Evolutionary conservation across 2,797 vertebrate species (phyloP).

Genomic region (Aulostomus chinensis): DNA sequence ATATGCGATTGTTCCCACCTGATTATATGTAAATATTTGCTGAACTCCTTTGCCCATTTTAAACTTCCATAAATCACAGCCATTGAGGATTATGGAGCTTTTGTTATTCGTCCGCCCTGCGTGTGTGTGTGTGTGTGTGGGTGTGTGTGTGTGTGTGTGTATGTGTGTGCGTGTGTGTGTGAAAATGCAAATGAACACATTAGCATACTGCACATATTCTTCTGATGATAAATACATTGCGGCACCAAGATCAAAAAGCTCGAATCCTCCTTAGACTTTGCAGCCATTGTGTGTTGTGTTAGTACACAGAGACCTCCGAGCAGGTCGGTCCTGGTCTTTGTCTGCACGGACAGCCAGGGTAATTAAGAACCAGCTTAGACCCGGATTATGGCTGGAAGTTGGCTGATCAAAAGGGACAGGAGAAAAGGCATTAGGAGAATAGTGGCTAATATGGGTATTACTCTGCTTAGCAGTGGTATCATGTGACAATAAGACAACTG

Average conservation of each 20-base stretch:
- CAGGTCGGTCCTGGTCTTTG: slow-evolving; percentile 55
- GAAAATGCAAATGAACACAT: slow-evolving; percentile 58
- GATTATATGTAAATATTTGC: slow-evolving; percentile 71
- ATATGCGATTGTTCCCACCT: slow-evolving; percentile 60
- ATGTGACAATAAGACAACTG: slow-evolving; percentile 69
- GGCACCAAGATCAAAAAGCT: slow-evolving; percentile 41
- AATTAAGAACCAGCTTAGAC: slow-evolving; percentile 79
- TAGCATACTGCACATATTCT: slow-evolving; percentile 35
- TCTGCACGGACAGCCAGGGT: slow-evolving; percentile 66
- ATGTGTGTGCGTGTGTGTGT: slow-evolving; percentile 18
- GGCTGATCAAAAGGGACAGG: slow-evolving; percentile 75
- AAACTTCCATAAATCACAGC: slow-evolving; percentile 59
- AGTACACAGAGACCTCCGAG: slow-evolving; percentile 36
- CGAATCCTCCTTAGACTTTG: slow-evolving; percentile 8
- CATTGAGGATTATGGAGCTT: slow-evolving; percentile 41
- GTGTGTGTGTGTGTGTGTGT: slow-evolving; percentile 15
- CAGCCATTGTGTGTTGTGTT: slow-evolving; percentile 24
- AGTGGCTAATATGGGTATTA: slow-evolving; percentile 79
- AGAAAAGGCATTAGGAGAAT: slow-evolving; percentile 75
- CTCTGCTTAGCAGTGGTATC: slow-evolving; percentile 70
- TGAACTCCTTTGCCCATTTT: slow-evolving; percentile 58
- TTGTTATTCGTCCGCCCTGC: slow-evolving; percentile 67
- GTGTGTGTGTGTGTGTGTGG: too few relatives aligned
- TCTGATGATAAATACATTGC: slow-evolving; percentile 48
- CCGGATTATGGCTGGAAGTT: slow-evolving; percentile 74